Base-by-base conservation (phyloP, 2,888 invertebrate species). In the Oscheius sp. region DNA sequence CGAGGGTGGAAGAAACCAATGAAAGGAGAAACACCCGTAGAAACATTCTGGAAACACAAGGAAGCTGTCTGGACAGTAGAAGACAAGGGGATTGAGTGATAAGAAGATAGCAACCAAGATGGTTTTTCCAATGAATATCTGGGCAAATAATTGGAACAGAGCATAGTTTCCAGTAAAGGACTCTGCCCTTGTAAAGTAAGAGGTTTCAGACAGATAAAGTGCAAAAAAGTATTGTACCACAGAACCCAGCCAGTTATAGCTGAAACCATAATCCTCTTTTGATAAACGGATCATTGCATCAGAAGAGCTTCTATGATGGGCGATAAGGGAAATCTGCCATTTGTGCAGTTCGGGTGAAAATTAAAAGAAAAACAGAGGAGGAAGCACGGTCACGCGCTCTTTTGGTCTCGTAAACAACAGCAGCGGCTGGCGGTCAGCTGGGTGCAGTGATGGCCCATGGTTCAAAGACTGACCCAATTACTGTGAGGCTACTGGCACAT, bases 331-430 rank as follows among this genome's bases (percentile, higher is more conserved):
- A 55, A 55, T 55, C 32, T 9, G 55, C 2, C 13, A 35, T 62
- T 1, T 1, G 2, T 42, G 10, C 11, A n/a, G 32, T 62, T 42
- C 29, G 42, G n/a, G 21, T 47, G 13, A 42, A 62, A 62, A n/a
- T 42, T 21, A 62, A 9, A n/a, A 42, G 29, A 65, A 50, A 65
- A 50, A 63, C 11, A 35, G 2, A n/a, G 11, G 29, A 11, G 50
- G 50, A 33, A 65, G 29, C 32, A 42, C 11, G 68, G 53, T 68
- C 68, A 68, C 68, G 68, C 68, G 68, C 55, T 29, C 55, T 55
- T 55, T 55, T 13, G 55, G 55, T 32, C 55, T 55, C 21, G 55
- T 55, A 55, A 55, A 55, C 55, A 55, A 55, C 55, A 32, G 55
- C 55, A 32, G n/a, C 55, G n/a, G 55, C 55, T 32, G 7, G 29